Conservation (phyloP, 1,140 invertebrate species). For the Euglossa dilemma region DNA sequence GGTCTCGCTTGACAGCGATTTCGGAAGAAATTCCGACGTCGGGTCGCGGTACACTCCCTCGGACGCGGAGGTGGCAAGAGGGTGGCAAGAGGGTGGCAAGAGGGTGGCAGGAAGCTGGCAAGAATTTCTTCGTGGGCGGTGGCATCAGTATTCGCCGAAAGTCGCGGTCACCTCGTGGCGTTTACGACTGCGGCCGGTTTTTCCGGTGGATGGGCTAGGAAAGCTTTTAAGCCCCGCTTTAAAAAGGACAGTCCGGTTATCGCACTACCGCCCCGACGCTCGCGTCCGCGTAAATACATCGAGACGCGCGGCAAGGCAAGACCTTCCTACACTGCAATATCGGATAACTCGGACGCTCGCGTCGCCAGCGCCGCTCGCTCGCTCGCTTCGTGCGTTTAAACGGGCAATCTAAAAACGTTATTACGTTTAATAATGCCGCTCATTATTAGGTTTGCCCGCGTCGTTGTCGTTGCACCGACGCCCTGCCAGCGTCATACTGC, state of each 20-base stretch:
- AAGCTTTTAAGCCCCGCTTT: constrained; percentile 74
- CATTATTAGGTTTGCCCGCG: constrained; percentile 33
- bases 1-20: neutral
- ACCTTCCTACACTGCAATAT: constrained; percentile 39
- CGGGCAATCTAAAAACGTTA: constrained; percentile 68
- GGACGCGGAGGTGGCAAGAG: neutral
- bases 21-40: neutral
- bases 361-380: too few species aligned
- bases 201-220: constrained; percentile 44
- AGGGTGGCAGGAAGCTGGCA: constrained; percentile 26
- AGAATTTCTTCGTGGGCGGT: constrained; percentile 7
- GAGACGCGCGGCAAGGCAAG: constrained; percentile 38
- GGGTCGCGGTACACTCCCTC: neutral
- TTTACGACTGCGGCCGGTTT: constrained; percentile 48
- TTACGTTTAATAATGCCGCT: constrained; percentile 63
- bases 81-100: neutral
- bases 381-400: constrained; percentile 75
- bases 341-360: constrained; percentile 56
- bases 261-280: constrained; percentile 33
- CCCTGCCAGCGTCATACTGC: neutral
- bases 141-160: constrained; percentile 63
- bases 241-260: constrained; percentile 74
- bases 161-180: constrained; percentile 49
- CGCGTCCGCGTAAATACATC: constrained; percentile 71
- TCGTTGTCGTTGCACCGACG: neutral